phyloP scores from a whole-genome alignment of 2,113 vertebrate species.

The Aleadryas rufinucha region DNA sequence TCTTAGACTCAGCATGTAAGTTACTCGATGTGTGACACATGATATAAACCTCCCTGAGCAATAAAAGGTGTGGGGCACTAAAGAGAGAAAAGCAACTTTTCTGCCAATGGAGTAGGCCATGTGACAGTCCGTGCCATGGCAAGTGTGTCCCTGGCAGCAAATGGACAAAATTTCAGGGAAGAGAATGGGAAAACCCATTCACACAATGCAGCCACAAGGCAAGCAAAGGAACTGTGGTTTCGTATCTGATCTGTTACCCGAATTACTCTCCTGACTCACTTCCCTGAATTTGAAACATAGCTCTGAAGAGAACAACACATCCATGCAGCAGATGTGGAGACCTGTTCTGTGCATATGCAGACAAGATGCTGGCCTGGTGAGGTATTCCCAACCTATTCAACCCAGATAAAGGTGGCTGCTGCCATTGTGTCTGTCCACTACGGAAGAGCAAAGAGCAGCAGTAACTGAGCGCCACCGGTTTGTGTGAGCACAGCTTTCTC shows the following conservation, averaged over 20 bases:
- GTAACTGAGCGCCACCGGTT: neutral
- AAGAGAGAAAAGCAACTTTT: neutral
- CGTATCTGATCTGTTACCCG: neutral
- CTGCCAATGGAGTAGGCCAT: neutral
- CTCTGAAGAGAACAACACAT: neutral
- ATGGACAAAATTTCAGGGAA: neutral
- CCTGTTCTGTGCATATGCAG: neutral
- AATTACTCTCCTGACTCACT: neutral
- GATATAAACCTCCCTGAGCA: neutral
- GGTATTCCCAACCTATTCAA: neutral
- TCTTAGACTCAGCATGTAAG: neutral
- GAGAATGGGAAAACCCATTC: neutral
- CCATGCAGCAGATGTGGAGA: neutral
- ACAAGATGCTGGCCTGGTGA: neutral
- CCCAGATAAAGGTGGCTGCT: neutral
- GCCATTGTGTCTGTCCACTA: neutral
- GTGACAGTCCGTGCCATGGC: neutral
- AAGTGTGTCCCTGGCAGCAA: neutral
- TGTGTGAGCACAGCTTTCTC: neutral
- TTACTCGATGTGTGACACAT: neutral
- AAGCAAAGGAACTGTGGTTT: neutral
- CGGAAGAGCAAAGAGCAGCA: neutral
- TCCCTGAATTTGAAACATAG: neutral
- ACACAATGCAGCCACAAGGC: accelerated
- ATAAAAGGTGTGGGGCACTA: neutral